Evolutionary conservation across 2,113 vertebrate species (phyloP), one percentile per base, ranked within the genome.

Genomic region (Columba livia): DNA sequence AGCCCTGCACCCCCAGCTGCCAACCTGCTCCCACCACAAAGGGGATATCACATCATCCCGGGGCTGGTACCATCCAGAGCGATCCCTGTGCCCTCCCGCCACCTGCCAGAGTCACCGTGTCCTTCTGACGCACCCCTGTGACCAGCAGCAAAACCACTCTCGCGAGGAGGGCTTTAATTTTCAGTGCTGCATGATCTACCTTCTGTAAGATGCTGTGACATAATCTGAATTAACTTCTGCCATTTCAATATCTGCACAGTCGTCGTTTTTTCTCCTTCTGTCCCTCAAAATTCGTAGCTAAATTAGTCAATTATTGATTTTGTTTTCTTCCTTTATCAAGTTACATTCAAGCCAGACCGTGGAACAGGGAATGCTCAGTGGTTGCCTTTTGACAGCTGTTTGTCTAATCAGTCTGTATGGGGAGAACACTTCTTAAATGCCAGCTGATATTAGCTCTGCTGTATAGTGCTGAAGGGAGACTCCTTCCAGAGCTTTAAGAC

Each of bases 361-460:
- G 65, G 92, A 78, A 66, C 72, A 78, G 32, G 0, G 4, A 90
- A 84, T 21, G 60, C 64, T 89, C 64, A 16, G 34, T 70, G 89
- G 70, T 87, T 92, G 86, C 95, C 90, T 51, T 79, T 64, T 74
- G 95, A 51, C 83, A 90, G 90, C 83, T 92, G 88, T 84, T 95
- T 70, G 67, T 78, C 92, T 93, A 21, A 86, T 90, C 82, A 34
- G 48, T 47, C 72, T 54, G 47, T 29, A 25, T n/a, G 80, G 72
- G 38, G 90, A 92, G 95, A 86, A 69, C 5, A 77, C 60, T 80
- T 11, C 90, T 75, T 29, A 34, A 50, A 29, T 15, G 71, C 23
- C 79, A 29, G 60, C 70, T 72, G 85, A 61, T 70, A 23, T 36
- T 15, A n/a, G 64, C 62, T 85, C 54, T 79, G 31, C 69, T 4